These are phyloP conservation scores for Acromyrmex charruanus DNA, from an alignment of 1,140 invertebrate species.

Conservation along the genomic window DNA sequence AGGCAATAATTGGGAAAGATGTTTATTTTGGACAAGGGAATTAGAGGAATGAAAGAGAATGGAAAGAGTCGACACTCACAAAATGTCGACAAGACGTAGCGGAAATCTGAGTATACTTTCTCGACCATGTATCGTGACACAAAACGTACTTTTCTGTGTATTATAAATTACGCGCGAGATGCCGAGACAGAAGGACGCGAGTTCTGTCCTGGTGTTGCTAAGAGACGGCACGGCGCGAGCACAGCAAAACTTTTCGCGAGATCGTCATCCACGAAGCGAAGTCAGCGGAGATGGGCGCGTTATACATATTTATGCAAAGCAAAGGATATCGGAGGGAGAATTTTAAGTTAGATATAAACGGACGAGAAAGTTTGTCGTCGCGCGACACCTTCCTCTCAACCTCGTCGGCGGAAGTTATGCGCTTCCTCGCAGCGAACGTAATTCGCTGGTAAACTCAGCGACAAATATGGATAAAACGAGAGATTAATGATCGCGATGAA, in stretches of 20 bases:
- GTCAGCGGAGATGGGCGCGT: constrained; percentile 31
- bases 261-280: constrained; percentile 33
- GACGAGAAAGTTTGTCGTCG: constrained; percentile 6
- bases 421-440: constrained; percentile 29
- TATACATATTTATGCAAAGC: constrained; percentile 57
- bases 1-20: constrained; percentile 76
- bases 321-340: constrained; percentile 35
- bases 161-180: constrained; percentile 65
- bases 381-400: not conserved
- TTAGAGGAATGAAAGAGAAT: not conserved
- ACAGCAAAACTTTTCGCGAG: constrained; percentile 45
- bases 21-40: constrained; percentile 69
- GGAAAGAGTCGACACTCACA: not conserved
- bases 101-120: constrained; percentile 53
- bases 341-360: constrained; percentile 32
- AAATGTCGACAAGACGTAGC: constrained; percentile 57
- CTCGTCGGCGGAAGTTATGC: constrained; percentile 12
- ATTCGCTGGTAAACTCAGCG: constrained; percentile 46
- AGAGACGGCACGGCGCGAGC: constrained; percentile 47
- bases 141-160: constrained; percentile 2
- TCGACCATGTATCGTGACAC: constrained; percentile 9
- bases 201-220: constrained; percentile 7
- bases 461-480: constrained; percentile 50
- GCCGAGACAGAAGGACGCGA: not conserved
- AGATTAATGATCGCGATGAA: constrained; percentile 49